Percentiles rank a stretch among this genome's conserved stretches.
Conservation (phyloP, 2,888 invertebrate species). For the Drosophila borborema region DNA sequence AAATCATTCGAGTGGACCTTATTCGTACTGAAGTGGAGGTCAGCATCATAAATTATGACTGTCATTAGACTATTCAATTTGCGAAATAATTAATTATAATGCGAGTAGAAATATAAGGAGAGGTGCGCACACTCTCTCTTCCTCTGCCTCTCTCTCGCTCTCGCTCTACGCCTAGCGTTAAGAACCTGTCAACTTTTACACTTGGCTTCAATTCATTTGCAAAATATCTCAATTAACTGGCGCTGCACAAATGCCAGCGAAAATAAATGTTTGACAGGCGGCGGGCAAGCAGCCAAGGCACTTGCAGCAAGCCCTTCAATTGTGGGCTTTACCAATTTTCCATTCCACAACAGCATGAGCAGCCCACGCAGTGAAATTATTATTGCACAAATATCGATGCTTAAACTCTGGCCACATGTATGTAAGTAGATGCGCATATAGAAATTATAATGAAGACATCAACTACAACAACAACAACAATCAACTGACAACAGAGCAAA, state of each 20-base stretch:
- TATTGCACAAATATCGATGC: constrained; percentile 57
- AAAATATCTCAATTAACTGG: constrained; percentile 69
- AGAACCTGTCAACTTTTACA: constrained; percentile 50
- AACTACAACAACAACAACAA: constrained; percentile 59
- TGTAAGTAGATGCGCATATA: constrained; percentile 47
- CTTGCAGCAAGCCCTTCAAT: constrained; percentile 48
- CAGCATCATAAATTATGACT: constrained; percentile 31
- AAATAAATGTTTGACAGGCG: constrained; percentile 64
- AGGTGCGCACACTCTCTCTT: not conserved
- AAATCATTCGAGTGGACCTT: not conserved
- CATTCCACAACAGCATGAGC: constrained; percentile 11
- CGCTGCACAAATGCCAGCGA: constrained; percentile 42
- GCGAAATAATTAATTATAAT: constrained; percentile 35
- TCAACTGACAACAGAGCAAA: constrained; percentile 66
- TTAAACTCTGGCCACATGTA: constrained; percentile 13
- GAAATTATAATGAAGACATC: constrained; percentile 80
- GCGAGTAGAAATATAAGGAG: not conserved
- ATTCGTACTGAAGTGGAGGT: constrained; percentile 29
- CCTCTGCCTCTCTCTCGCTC: not conserved
- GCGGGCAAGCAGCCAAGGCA: constrained; percentile 42
- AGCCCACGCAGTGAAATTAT: constrained; percentile 72
- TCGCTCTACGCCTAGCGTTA: not conserved
- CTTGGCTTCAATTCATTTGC: constrained; percentile 49
- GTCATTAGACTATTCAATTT: constrained; percentile 39
- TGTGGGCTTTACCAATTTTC: constrained; percentile 74